Conservation (phyloP, 2,113 vertebrate genomes). For the Castor canadensis region DNA sequence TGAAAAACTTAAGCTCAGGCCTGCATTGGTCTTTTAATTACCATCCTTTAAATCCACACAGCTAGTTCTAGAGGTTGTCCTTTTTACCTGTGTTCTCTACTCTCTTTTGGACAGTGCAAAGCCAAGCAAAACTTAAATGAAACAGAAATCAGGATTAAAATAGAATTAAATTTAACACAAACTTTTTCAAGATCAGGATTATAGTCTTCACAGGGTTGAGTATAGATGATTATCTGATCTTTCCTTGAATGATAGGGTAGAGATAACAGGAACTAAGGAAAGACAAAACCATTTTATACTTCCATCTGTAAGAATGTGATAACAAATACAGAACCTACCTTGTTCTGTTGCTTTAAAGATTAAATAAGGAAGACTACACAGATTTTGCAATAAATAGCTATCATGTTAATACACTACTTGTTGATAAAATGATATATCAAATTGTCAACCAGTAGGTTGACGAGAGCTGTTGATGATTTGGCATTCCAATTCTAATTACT, state of each 20-base stretch:
- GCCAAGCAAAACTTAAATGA: background rate
- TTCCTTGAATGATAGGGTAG: background rate
- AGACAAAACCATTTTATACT: background rate
- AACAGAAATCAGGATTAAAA: background rate
- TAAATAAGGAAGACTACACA: background rate
- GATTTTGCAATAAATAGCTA: background rate
- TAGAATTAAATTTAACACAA: background rate
- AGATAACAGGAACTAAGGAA: background rate
- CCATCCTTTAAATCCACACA: background rate
- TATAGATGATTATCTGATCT: background rate
- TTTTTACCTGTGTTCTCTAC: background rate
- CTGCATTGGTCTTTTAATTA: background rate
- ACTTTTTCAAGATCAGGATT: background rate
- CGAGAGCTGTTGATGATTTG: background rate
- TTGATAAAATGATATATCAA: background rate
- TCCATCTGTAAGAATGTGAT: background rate
- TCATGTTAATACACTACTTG: background rate
- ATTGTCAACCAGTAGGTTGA: background rate
- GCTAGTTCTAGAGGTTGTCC: accelerated
- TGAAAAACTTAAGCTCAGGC: background rate
- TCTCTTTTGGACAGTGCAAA: background rate
- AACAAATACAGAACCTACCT: background rate
- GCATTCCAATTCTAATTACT: background rate
- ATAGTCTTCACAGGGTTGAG: background rate
- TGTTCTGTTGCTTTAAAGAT: background rate